These are phyloP conservation scores for Balaenoptera acutorostrata DNA, from an alignment of 2,113 vertebrate species.

Conservation along the genomic window DNA sequence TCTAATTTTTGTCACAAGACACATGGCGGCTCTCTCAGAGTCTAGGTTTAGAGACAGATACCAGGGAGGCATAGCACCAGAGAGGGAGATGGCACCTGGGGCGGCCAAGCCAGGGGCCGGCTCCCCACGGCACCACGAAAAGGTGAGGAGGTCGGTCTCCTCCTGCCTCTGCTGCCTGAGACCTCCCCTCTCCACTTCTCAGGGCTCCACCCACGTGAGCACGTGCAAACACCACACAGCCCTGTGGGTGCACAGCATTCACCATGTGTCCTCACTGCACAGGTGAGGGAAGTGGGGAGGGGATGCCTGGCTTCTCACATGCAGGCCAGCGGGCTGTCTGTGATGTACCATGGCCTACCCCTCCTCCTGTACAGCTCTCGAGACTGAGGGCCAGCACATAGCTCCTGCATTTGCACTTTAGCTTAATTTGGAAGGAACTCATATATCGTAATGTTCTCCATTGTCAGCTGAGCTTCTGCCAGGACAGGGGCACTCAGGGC, in stretches of 20 bases:
- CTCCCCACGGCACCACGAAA: neutral
- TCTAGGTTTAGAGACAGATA: neutral
- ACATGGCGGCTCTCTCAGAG: neutral
- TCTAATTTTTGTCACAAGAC: neutral
- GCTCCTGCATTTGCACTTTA: neutral
- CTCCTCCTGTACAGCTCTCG: neutral
- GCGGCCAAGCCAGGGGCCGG: neutral
- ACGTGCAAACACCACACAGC: neutral
- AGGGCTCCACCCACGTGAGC: neutral
- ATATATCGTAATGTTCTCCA: neutral
- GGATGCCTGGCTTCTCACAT: neutral
- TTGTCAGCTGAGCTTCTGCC: neutral
- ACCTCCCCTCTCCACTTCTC: neutral
- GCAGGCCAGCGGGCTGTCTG: neutral
- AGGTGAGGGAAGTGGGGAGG: neutral
- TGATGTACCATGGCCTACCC: accelerated
- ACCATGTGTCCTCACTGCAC: neutral
- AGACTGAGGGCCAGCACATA: neutral
- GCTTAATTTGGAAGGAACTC: neutral
- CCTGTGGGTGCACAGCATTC: accelerated
- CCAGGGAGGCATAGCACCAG: neutral
- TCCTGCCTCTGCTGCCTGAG: neutral
- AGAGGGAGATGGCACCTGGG: neutral
- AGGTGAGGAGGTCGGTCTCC: neutral
- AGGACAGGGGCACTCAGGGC: too few species aligned